Percentiles rank a stretch among this genome's conserved stretches.
phyloP scores from a whole-genome alignment of 2,113 vertebrate species.

The Hemibagrus wyckioides region DNA sequence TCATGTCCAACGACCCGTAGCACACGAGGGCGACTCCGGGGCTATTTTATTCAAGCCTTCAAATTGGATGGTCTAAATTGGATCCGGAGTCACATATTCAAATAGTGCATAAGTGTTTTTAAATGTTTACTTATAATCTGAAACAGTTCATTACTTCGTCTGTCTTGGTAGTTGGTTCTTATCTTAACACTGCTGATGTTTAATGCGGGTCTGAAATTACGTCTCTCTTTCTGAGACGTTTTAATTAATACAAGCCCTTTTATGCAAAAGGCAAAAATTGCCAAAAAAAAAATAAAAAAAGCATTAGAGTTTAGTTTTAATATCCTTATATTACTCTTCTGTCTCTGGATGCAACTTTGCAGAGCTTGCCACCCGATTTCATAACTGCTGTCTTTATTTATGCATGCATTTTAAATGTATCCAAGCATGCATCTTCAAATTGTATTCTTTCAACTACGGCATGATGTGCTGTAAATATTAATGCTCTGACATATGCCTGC shows the following conservation, averaged over 20 bases:
- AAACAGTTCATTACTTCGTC: not conserved
- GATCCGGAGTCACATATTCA: slow-evolving; percentile 23
- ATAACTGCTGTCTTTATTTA: slow-evolving; percentile 54
- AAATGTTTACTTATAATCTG: slow-evolving; percentile 26
- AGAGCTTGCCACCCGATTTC: slow-evolving; percentile 51
- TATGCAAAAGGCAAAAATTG: not conserved
- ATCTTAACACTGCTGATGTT: slow-evolving; percentile 5
- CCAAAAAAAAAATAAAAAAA: not conserved
- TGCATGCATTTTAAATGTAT: slow-evolving; percentile 59
- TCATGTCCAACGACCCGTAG: slow-evolving; percentile 47
- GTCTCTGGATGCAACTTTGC: slow-evolving; percentile 37
- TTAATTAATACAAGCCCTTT: slow-evolving; percentile 7
- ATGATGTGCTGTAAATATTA: slow-evolving; percentile 60
- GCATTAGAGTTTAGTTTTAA: slow-evolving; percentile 21
- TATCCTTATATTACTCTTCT: slow-evolving; percentile 16
- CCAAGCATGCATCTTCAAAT: slow-evolving; percentile 52
- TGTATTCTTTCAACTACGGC: slow-evolving; percentile 51
- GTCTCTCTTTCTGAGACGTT: not conserved
- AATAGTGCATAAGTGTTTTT: slow-evolving; percentile 4
- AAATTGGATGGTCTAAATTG: slow-evolving; percentile 19
- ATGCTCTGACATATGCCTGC: slow-evolving; percentile 57
- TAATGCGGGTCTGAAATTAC: slow-evolving; percentile 24
- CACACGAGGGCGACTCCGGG: slow-evolving; percentile 29
- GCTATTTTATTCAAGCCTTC: slow-evolving; percentile 36
- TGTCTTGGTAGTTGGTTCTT: not conserved